Evolutionary conservation across 2,797 vertebrate genomes (phyloP).

Genomic region (Arctocebus calabarensis): DNA sequence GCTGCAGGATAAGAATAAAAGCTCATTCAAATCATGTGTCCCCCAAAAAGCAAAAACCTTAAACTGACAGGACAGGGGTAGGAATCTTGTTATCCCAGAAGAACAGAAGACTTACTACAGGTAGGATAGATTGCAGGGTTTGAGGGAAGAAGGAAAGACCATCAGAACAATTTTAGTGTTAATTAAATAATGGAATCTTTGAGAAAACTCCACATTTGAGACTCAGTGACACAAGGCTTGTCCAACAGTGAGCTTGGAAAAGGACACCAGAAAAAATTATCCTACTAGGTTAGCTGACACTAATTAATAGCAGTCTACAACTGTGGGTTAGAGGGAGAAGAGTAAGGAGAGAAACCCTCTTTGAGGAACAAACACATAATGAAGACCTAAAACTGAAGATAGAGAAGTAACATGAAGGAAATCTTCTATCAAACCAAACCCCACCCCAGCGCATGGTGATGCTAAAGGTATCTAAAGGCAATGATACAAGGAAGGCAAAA

Average conservation of each 20-base stretch:
- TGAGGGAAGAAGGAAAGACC: neutral
- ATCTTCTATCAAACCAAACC: neutral
- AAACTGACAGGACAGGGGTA: neutral
- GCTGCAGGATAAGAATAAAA: neutral
- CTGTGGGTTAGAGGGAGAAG: no score
- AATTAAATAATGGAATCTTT: neutral
- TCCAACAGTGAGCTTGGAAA: neutral
- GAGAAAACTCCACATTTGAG: neutral
- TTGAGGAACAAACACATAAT: neutral
- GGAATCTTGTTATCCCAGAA: neutral
- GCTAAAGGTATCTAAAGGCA: neutral
- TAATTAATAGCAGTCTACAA: neutral
- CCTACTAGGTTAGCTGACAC: neutral
- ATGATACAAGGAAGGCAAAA: neutral
- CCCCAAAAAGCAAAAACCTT: neutral
- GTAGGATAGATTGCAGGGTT: neutral
- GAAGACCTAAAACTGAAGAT: neutral
- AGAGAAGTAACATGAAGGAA: neutral
- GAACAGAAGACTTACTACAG: neutral
- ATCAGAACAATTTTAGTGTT: neutral
- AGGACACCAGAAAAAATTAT: neutral
- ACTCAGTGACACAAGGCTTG: no score
- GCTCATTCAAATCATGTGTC: neutral
- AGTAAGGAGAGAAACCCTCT: neutral
- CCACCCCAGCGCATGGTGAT: neutral